Base-by-base conservation (phyloP, 2,113 vertebrate species). In the Danionella cerebrum region DNA sequence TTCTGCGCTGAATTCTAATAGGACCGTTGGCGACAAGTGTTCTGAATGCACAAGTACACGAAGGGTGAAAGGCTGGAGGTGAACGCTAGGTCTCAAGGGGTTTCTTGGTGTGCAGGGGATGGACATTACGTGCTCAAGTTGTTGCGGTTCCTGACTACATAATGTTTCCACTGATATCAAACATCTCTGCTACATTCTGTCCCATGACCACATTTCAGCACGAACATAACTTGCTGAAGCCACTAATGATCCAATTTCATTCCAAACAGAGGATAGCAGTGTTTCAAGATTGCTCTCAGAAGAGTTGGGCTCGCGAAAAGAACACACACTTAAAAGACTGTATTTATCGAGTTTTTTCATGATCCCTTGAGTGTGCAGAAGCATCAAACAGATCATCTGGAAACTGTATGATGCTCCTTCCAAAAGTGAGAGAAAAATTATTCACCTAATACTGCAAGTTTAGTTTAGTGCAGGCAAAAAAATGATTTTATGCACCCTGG, bases 381-480 rank as follows among this genome's bases (percentile, higher is more conserved):
- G 42, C 22, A 36, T 69, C 29, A 57, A 64, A 71, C 31, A 21
- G 48, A 66, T n/a, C 41, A 29, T 69, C 45, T 64, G 51, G 12
- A 54, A 39, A 45, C 53, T 71, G 55, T 67, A n/a, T 62, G 33
- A 19, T 10, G 5, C 38, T 58, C n/a, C 12, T 25, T 42, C 50
- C 8, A 36, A 39, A 50, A 16, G 35, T 21, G 6, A 12, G 29
- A 44, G 29, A 22, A 12, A 65, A 11, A 31, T n/a, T n/a, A n/a
- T n/a, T n/a, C n/a, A n/a, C n/a, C n/a, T n/a, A n/a, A n/a, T n/a
- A n/a, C n/a, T n/a, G n/a, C n/a, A n/a, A n/a, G n/a, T n/a, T n/a
- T n/a, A n/a, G n/a, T n/a, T n/a, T n/a, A n/a, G n/a, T n/a, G n/a
- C n/a, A n/a, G n/a, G n/a, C n/a, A n/a, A n/a, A n/a, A n/a, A n/a